phyloP scores from a whole-genome alignment of 2,113 vertebrate genomes.

The Boleophthalmus pectinirostris region DNA sequence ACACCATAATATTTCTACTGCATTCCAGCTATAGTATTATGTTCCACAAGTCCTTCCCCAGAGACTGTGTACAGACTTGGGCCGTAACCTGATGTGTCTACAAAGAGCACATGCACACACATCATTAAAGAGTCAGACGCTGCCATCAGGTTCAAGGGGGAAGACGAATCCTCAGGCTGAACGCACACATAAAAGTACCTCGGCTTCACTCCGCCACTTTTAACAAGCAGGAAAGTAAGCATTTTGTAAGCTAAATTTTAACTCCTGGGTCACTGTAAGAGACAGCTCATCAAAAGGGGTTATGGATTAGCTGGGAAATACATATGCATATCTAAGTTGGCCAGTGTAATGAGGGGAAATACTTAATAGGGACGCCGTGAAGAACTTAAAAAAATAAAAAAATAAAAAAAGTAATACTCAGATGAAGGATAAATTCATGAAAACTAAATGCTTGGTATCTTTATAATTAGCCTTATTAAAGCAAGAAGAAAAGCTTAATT shows the following conservation, averaged over 20 bases:
- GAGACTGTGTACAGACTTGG: neutral
- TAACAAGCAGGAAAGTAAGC: conserved; percentile 13
- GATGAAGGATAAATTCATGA: no score
- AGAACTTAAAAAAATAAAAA: neutral
- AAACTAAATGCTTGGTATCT: no score
- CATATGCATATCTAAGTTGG: neutral
- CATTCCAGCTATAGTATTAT: neutral
- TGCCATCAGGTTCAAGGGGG: conserved; percentile 22
- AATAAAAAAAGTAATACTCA: no score
- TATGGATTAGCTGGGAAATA: neutral
- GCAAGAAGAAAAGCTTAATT: no score
- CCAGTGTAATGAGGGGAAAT: neutral
- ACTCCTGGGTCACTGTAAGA: conserved; percentile 10
- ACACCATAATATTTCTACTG: neutral
- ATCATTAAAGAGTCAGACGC: conserved; percentile 25
- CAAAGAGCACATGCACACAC: conserved; percentile 26
- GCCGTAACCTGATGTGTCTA: conserved; percentile 20
- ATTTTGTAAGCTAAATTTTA: conserved; percentile 18
- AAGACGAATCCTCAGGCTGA: conserved; percentile 31
- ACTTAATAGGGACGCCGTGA: neutral
- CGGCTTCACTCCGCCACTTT: conserved; percentile 15
- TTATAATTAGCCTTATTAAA: no score
- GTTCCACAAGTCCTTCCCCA: neutral
- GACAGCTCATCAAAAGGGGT: neutral
- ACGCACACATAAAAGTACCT: conserved; percentile 28